A percentile compares a stretch with the other conserved stretches of the same genome.
These are phyloP conservation scores for Smittia aterrima DNA, from an alignment of 2,888 invertebrate species.

Conservation along the genomic window DNA sequence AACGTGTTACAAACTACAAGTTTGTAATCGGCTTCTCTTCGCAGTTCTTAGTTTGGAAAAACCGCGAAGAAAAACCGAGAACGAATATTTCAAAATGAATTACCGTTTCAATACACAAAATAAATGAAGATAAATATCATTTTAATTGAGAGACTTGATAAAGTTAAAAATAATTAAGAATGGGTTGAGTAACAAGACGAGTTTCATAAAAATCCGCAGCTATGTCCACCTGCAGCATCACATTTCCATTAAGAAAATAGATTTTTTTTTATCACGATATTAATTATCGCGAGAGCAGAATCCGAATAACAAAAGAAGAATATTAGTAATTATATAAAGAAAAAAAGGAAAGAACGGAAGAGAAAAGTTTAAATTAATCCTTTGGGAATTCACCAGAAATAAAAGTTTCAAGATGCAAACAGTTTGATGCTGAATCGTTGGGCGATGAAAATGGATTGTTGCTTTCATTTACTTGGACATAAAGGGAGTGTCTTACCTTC, in stretches of 20 bases:
- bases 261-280: not conserved
- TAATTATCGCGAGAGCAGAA: slow-evolving; percentile 1
- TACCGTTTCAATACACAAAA: no score
- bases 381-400: not conserved
- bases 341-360: slow-evolving; percentile 27
- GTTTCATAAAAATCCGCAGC: slow-evolving; percentile 47
- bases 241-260: not conserved
- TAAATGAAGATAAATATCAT: no score
- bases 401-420: not conserved
- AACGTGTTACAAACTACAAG: no score
- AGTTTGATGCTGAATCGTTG: not conserved
- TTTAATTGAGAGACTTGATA: not conserved
- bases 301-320: slow-evolving; percentile 34
- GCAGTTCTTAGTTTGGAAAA: no score
- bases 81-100: no score
- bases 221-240: slow-evolving; percentile 51
- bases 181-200: slow-evolving; percentile 26
- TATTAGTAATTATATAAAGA: slow-evolving; percentile 28
- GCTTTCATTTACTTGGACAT: no score
- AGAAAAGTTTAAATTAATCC: slow-evolving; percentile 4
- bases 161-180: slow-evolving; percentile 19
- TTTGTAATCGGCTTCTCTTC: no score
- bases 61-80: no score
- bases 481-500: slow-evolving; percentile 73
- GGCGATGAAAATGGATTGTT: not conserved